phyloP scores from a whole-genome alignment of 2,113 vertebrate genomes.

The Heteronetta atricapilla region DNA sequence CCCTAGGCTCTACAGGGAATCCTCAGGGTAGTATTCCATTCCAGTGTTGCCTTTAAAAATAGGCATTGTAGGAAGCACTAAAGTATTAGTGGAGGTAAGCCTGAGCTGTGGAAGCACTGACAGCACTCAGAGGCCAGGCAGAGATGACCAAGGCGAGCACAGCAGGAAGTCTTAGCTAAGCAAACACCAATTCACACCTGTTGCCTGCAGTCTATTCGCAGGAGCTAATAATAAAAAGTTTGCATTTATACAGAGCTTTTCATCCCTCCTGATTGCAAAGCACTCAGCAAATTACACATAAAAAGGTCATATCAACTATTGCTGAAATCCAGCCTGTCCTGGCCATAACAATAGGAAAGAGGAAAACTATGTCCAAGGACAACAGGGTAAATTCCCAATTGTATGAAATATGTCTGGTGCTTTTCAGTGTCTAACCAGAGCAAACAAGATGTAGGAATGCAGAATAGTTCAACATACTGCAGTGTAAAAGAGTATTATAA shows the following conservation, averaged over 20 bases:
- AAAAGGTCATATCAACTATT: slow-evolving; percentile 20
- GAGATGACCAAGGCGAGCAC: neutral
- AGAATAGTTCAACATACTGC: neutral
- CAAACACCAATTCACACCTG: slow-evolving; percentile 48
- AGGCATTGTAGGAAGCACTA: neutral
- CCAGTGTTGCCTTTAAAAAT: neutral
- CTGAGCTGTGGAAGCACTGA: neutral
- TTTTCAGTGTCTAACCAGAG: neutral
- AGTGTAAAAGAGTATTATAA: fast-evolving
- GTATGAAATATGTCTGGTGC: neutral
- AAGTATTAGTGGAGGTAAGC: neutral
- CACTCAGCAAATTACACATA: neutral
- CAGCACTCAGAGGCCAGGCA: neutral
- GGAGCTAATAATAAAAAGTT: slow-evolving; percentile 46
- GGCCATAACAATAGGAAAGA: neutral
- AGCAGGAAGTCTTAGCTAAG: slow-evolving; percentile 35
- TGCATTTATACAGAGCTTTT: neutral
- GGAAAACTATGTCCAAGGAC: slow-evolving; percentile 23
- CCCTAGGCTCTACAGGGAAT: neutral
- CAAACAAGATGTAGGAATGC: too few relatives aligned
- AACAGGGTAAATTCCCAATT: neutral
- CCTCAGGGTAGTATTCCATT: neutral
- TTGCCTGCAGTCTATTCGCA: slow-evolving; percentile 16
- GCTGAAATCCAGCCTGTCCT: neutral
- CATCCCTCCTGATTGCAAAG: slow-evolving; percentile 40